A percentile compares a stretch with the other conserved stretches of the same genome.
These are phyloP conservation scores for Hyaena hyaena DNA, from an alignment of 2,113 vertebrate species.

Conservation along the genomic window DNA sequence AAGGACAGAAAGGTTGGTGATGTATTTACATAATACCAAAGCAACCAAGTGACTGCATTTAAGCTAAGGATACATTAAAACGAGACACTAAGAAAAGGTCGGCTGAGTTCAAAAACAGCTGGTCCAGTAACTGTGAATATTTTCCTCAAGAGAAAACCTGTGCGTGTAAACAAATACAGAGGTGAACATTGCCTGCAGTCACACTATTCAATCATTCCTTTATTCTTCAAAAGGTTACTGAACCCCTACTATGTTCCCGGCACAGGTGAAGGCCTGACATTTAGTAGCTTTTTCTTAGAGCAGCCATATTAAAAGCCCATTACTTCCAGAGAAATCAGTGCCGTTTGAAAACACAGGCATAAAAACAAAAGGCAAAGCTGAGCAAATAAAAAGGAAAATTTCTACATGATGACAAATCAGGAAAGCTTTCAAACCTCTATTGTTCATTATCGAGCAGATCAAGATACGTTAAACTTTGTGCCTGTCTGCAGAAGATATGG, in stretches of 20 bases:
- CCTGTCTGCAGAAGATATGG: not conserved
- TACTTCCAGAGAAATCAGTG: slow-evolving; percentile 3
- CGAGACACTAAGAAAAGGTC: slow-evolving; percentile 17
- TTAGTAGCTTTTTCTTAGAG: not conserved
- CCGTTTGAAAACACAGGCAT: not conserved
- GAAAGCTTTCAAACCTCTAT: not conserved
- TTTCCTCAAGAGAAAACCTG: not conserved
- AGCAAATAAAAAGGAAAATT: slow-evolving; percentile 13
- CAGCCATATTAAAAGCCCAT: not conserved
- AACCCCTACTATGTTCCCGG: not conserved
- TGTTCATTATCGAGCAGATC: not conserved
- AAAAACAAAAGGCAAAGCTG: not conserved
- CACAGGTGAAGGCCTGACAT: not conserved
- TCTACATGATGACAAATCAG: not conserved
- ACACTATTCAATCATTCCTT: not conserved
- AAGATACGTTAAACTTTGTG: not conserved
- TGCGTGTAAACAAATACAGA: not conserved
- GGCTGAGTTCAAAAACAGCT: not conserved
- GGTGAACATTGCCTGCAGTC: not conserved
- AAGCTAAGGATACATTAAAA: not conserved
- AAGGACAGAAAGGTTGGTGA: not conserved
- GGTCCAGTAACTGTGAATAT: not conserved
- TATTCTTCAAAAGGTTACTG: not conserved
- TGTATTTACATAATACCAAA: not conserved
- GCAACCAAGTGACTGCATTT: not conserved